Base-by-base conservation (phyloP, 2,113 vertebrate genomes). In the Malurus cyaneus region DNA sequence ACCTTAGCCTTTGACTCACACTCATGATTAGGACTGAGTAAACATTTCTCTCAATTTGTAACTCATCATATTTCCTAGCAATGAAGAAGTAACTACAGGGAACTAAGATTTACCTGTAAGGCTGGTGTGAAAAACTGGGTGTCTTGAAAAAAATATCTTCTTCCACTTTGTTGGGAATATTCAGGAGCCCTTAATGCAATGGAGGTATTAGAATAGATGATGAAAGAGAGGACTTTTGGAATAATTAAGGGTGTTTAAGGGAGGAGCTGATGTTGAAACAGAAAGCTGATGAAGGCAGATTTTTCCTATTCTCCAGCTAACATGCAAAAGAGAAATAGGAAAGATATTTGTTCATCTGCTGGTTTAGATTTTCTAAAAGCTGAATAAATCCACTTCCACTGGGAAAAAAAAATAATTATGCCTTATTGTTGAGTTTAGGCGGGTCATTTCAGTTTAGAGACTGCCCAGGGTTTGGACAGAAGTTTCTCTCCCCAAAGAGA, bases 1-100 rank as follows among this genome's bases (percentile, higher is more conserved):
- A 95, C 92, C 81, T 96, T 93, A 91, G 85, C 50, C 91, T 88
- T 52, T 96, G 72, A 93, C 84, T 28, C 53, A 88, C 74, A 81
- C 18, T 94, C 87, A 86, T 89, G 95, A 97, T 94, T 95, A 97
- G 87, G 95, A 94, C 91, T 57, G 79, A 94, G 93, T 92, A 91
- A 94, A 97, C 49, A 90, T 96, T 97, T 96, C 61, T 97, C n/a
- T 94, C 85, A 81, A 65, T 97, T 97, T 79, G 44, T 89, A 94
- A 92, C 62, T 94, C 92, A 93, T 89, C 54, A 32, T 93, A 82
- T 89, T 94, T 95, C 85, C 80, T 84, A 94, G 80, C 69, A 92
- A 93, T 94, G 72, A 94, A 94, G 88, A 96, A 91, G 91, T 59
- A 96, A 80, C 92, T 94, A 89, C 66, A 92, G 82, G 83, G 66